phyloP scores from a whole-genome alignment of 2,113 vertebrate species.

The Ailurus styani region DNA sequence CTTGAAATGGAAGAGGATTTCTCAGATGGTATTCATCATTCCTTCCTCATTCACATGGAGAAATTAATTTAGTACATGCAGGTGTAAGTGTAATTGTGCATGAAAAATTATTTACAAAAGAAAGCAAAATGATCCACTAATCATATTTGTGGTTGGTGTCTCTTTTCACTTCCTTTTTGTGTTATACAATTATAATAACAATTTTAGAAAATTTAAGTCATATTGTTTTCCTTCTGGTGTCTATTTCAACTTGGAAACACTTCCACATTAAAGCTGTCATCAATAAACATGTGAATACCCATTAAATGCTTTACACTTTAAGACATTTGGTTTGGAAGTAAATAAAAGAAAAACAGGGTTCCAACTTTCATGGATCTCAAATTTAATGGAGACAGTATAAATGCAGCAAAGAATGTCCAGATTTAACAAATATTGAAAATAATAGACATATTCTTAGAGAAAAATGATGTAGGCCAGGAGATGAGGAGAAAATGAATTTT shows the following conservation, averaged over 20 bases:
- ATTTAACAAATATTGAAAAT: not conserved
- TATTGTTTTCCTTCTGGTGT: slow-evolving; percentile 27
- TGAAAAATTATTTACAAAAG: slow-evolving; percentile 67
- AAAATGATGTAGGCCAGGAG: not conserved
- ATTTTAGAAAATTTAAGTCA: slow-evolving; percentile 47
- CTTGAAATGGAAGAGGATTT: not conserved
- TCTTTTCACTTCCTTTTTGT: slow-evolving; percentile 48
- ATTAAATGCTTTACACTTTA: not conserved
- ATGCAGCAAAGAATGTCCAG: not conserved
- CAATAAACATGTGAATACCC: not conserved
- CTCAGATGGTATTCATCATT: not conserved
- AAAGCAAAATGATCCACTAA: slow-evolving; percentile 43
- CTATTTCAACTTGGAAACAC: slow-evolving; percentile 9
- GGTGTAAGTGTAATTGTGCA: slow-evolving; percentile 47
- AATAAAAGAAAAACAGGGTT: not conserved
- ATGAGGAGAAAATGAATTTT: not conserved
- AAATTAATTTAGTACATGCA: slow-evolving; percentile 52
- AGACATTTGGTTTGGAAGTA: not conserved
- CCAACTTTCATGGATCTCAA: not conserved
- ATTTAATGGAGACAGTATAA: not conserved
- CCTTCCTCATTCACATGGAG: not conserved
- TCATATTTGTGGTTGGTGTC: slow-evolving; percentile 46
- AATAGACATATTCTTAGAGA: not conserved
- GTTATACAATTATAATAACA: slow-evolving; percentile 17
- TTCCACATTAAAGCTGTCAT: not conserved